Evolutionary conservation across 2,113 vertebrate genomes (phyloP).

Genomic region (Tapirus terrestris): DNA sequence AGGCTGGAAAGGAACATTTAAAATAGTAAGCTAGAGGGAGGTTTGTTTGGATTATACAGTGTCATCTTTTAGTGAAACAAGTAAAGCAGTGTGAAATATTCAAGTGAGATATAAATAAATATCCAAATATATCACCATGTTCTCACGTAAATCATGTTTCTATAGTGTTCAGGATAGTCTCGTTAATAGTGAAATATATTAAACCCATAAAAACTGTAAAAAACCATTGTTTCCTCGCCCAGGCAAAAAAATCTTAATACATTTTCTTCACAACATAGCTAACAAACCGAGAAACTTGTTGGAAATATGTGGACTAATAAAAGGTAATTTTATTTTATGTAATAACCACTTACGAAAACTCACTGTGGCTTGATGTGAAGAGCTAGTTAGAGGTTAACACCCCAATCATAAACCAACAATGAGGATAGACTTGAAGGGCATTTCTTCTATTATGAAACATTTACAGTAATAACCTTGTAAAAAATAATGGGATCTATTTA

Average conservation of each 20-base stretch:
- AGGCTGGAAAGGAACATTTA: not conserved
- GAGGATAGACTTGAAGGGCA: conserved; percentile 45
- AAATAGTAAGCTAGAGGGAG: not conserved
- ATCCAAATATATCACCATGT: not conserved
- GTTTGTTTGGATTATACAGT: rapidly evolving
- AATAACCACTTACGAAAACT: conserved; percentile 8
- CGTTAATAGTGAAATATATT: not conserved
- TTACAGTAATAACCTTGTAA: conserved; percentile 67
- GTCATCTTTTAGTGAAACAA: not conserved
- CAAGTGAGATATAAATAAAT: not conserved
- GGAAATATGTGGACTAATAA: conserved; percentile 34
- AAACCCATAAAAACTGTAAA: not conserved
- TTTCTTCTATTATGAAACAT: conserved; percentile 68
- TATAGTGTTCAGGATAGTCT: rapidly evolving
- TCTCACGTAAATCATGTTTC: not conserved
- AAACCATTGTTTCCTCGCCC: not conserved
- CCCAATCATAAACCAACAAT: conserved; percentile 56
- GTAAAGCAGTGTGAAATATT: not conserved
- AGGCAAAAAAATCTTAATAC: not conserved
- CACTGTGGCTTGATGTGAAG: not conserved
- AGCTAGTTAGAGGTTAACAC: conserved; percentile 43
- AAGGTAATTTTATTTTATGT: conserved; percentile 33
- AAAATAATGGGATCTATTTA: conserved; percentile 70
- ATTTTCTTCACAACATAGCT: conserved; percentile 1
- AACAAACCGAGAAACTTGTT: conserved; percentile 19